These are phyloP conservation scores for Clarias gariepinus DNA, from an alignment of 2,113 vertebrate genomes.

Conservation along the genomic window DNA sequence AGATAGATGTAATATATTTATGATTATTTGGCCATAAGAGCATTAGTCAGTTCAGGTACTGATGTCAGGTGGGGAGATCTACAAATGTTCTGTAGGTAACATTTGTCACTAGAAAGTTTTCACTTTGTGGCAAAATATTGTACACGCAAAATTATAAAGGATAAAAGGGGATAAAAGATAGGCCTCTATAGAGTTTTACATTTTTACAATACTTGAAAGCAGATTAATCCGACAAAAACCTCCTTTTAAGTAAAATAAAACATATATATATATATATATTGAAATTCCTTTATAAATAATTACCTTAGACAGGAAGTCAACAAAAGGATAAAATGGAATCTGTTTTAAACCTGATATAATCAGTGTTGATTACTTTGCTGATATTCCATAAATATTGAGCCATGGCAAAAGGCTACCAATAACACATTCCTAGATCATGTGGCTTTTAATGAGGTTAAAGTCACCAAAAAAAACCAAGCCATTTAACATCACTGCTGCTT, in stretches of 20 bases:
- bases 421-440: not conserved
- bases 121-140: no score
- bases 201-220: not conserved
- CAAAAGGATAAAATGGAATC: not conserved
- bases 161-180: no score
- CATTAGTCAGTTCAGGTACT: no score
- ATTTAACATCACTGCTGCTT: slow-evolving; percentile 47
- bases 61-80: not conserved
- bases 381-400: not conserved
- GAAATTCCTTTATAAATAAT: not conserved
- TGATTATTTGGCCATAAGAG: no score
- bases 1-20: not conserved
- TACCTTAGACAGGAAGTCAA: not conserved
- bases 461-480: not conserved
- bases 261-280: no score
- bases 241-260: no score
- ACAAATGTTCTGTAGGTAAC: no score
- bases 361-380: not conserved
- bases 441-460: not conserved
- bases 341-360: not conserved
- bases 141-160: no score
- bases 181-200: no score
- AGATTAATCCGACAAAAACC: not conserved
- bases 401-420: not conserved
- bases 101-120: no score